Base-by-base conservation (phyloP, 53 echinoderm and acorn worm species). In the Apostichopus leukothele region DNA sequence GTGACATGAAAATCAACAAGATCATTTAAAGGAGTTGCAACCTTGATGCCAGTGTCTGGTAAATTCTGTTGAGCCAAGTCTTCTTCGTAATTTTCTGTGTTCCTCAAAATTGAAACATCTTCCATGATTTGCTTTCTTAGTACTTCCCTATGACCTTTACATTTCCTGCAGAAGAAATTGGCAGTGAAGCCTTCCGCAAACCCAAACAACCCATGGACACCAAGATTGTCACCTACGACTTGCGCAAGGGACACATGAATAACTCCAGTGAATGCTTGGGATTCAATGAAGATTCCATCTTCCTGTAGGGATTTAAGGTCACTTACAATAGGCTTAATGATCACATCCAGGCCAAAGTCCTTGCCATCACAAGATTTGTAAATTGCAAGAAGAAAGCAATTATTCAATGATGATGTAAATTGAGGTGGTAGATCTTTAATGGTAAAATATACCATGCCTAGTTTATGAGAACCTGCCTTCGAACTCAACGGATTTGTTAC, bases 151-250 rank as follows among this genome's bases (percentile, higher is more conserved):
- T 86, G 80, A 8, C 75, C 89, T 81, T 75, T 93, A 51, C 93
- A 93, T 60, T 78, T 89, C 86, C 93, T 89, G 75, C 93, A 93
- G 66, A 78, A 53, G 67, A 87, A 91, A 75, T 89, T 93, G 50
- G 93, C 91, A 54, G 80, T 89, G 83, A 93, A 93, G 20, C 86
- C 89, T 86, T 89, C 93, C 89, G 91, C 54, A 89, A 91, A 93
- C 73, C 91, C 91, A 59, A 93, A 80, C 59, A 93, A 66, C 73
- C 91, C 91, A 89, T 93, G 91, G 52, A 93, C 85, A 80, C 80
- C 93, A 57, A 93, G 80, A 77, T 93, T 93, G 78, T 93, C 93
- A 52, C 93, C 93, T 73, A 93, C 91, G 76, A 86, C 79, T 81
- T 93, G 93, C 63, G 91, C 78, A 51, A 93, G 63, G 74, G 87